phyloP scores from a whole-genome alignment of 2,113 vertebrate genomes.

The Cinclus cinclus region DNA sequence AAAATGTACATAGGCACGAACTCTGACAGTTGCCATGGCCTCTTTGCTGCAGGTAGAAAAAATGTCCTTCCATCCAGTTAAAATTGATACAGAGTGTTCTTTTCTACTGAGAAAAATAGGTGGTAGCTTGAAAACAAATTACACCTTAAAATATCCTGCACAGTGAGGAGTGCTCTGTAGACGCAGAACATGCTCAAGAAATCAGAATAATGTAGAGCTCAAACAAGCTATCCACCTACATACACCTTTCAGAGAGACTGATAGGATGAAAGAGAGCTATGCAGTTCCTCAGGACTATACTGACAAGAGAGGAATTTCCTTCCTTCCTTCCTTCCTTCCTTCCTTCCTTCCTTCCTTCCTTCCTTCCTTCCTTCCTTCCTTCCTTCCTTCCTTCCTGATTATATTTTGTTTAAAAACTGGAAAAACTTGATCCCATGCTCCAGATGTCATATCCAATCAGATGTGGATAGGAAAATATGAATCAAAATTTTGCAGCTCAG shows the following conservation, averaged over 20 bases:
- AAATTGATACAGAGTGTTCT: background rate
- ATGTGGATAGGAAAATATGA: background rate
- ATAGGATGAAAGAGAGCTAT: background rate
- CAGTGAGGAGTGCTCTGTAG: background rate
- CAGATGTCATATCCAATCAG: background rate
- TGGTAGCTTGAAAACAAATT: slow-evolving; percentile 18
- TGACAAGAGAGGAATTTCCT: background rate
- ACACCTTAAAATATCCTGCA: background rate
- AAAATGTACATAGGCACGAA: background rate
- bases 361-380: background rate
- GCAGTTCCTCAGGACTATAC: background rate
- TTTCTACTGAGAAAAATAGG: slow-evolving; percentile 1
- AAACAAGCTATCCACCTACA: background rate
- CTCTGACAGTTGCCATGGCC: background rate
- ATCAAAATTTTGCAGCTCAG: background rate
- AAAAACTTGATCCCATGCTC: background rate
- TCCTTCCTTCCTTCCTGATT: no score
- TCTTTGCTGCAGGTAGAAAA: background rate
- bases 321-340: background rate
- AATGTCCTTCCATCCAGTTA: background rate
- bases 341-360: no score
- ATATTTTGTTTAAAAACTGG: background rate
- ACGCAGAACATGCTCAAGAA: background rate
- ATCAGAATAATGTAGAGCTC: background rate
- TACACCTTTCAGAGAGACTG: background rate